Evolutionary conservation across 35 echinoderm and acorn worm species (phyloP), one percentile per base, ranked within the genome.

Genomic region (Eucidaris tribuloides): DNA sequence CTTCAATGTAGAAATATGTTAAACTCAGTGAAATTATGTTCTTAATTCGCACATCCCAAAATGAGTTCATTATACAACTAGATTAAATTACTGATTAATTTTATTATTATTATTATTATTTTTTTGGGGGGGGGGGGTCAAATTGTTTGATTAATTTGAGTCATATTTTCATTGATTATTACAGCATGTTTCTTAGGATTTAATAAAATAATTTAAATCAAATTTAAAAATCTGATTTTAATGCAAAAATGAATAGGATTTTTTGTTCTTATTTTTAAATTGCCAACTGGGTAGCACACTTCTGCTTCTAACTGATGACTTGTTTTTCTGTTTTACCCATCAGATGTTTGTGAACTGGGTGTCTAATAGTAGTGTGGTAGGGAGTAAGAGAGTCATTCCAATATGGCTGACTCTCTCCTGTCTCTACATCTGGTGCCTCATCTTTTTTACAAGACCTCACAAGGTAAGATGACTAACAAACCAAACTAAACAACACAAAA

Each of bases 371-470:
- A 88, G 52, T 49, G 50, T 60, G 35, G 44, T 89, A 45, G 61
- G 71, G 23, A 48, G 78, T 25, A 33, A 42, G 9, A 72, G 62
- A 49, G 39, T 50, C 43, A 52, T 97, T 41, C 94, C 94, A n/a
- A 19, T 62, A 39, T 97, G 90, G 90, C 68, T 97, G 6, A 86
- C 82, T 0, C 72, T 97, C 23, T 35, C 88, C 20, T 83, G 90
- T 29, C 89, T 97, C 90, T 97, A 97, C 61, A 77, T 97, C 17
- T 97, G 94, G 94, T 82, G 92, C 65, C 29, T 97, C 6, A 78
- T 97, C 2, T 97, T 97, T 59, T 97, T 97, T 61, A 92, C 90
- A 25, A 86, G 88, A 63, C 90, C 94, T 19, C 94, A 97, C 56
- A 97, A 97, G 90, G 94, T 97, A 45, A 1, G 52, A 54, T 50